Evolutionary conservation across 2,113 vertebrate species (phyloP).

Genomic region (Mionectes macconnelli): DNA sequence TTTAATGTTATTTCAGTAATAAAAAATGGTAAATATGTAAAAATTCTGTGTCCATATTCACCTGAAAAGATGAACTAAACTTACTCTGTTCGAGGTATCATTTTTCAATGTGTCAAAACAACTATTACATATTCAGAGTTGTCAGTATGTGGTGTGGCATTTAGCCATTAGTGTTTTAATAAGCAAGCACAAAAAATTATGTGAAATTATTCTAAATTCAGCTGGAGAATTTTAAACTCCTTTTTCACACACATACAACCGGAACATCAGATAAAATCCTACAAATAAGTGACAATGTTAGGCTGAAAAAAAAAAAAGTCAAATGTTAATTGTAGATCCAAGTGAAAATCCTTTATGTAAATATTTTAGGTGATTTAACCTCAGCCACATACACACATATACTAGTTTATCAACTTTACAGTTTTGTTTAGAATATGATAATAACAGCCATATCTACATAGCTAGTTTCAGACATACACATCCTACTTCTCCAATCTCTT

Average conservation of each 20-base stretch:
- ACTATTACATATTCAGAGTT: not conserved
- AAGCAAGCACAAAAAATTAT: not conserved
- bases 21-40: not conserved
- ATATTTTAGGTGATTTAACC: not conserved
- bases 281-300: not conserved
- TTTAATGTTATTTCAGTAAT: not conserved
- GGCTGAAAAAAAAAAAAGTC: not conserved
- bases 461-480: not conserved
- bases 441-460: not conserved
- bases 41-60: not conserved
- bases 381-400: not conserved
- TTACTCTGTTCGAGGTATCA: not conserved
- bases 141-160: not conserved
- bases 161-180: not conserved
- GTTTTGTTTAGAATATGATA: not conserved
- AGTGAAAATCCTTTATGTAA: not conserved
- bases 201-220: not conserved
- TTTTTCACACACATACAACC: not conserved
- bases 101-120: not conserved
- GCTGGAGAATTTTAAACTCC: not conserved
- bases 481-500: not conserved
- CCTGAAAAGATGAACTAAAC: not conserved
- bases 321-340: not conserved
- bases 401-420: not conserved
- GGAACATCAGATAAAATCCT: not conserved